A percentile compares a stretch with the other conserved stretches of the same genome.
phyloP scores from a whole-genome alignment of 2,888 invertebrate species.

The Andrena minutula region DNA sequence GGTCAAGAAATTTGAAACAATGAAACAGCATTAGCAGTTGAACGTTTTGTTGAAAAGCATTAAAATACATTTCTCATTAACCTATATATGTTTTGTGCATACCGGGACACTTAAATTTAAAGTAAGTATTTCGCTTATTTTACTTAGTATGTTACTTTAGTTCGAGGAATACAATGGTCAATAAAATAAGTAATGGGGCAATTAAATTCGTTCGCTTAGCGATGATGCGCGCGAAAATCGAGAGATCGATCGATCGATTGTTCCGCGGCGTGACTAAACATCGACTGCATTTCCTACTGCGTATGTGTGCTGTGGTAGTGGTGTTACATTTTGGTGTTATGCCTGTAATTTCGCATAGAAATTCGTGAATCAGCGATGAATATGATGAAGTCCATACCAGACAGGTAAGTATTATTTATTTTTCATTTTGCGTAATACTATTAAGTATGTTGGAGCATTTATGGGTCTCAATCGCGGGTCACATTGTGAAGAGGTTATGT shows the following conservation, averaged over 20 bases:
- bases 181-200: background rate
- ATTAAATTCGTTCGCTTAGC: background rate
- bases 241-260: constrained; percentile 72
- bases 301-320: constrained; percentile 62
- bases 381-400: constrained; percentile 76
- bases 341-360: constrained; percentile 56
- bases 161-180: background rate
- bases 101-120: background rate
- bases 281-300: constrained; percentile 50
- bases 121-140: constrained; percentile 8
- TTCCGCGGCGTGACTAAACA: constrained; percentile 45
- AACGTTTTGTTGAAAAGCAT: background rate
- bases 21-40: background rate
- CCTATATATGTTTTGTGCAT: background rate
- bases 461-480: constrained; percentile 44
- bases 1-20: background rate
- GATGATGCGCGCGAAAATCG: constrained; percentile 58
- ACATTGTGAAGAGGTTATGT: constrained; percentile 77
- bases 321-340: constrained; percentile 65
- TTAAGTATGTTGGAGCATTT: background rate
- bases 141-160: background rate
- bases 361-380: constrained; percentile 56
- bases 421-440: background rate
- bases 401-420: constrained; percentile 72
- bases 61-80: constrained; percentile 14